phyloP scores from a whole-genome alignment of 2,113 vertebrate species.

The Corythornis madagascariensis region DNA sequence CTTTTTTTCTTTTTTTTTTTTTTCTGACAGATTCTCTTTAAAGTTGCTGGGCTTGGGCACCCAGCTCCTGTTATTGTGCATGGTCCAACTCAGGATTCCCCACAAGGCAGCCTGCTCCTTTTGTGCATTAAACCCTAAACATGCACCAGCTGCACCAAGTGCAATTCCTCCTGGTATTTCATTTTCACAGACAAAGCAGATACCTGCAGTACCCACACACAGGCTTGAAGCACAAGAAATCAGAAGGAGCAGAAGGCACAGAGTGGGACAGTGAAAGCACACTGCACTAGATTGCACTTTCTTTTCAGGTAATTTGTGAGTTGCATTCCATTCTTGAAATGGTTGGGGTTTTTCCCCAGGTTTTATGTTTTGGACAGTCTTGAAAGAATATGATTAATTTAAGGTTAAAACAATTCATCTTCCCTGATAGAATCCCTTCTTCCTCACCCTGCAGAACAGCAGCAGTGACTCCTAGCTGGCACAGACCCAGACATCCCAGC shows the following conservation, averaged over 20 bases:
- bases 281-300: conserved; percentile 54
- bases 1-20: no score
- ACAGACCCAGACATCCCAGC: not conserved
- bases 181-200: conserved; percentile 26
- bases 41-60: not conserved
- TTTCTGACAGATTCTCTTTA: not conserved
- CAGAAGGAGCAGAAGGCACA: not conserved
- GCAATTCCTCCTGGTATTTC: conserved; percentile 9
- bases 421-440: not conserved
- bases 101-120: not conserved
- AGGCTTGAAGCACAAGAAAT: conserved; percentile 54
- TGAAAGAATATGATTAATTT: not conserved
- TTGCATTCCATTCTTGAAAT: not conserved
- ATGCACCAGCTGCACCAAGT: not conserved
- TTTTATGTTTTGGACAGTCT: not conserved
- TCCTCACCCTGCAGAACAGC: not conserved
- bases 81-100: not conserved
- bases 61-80: not conserved
- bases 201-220: not conserved
- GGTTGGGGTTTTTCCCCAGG: rapidly evolving
- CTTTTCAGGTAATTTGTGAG: conserved; percentile 20
- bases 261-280: conserved; percentile 42
- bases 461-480: not conserved
- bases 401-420: not conserved
- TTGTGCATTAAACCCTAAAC: not conserved